Conservation (phyloP, 1,140 invertebrate species). For the Euura saliciscinereae region DNA sequence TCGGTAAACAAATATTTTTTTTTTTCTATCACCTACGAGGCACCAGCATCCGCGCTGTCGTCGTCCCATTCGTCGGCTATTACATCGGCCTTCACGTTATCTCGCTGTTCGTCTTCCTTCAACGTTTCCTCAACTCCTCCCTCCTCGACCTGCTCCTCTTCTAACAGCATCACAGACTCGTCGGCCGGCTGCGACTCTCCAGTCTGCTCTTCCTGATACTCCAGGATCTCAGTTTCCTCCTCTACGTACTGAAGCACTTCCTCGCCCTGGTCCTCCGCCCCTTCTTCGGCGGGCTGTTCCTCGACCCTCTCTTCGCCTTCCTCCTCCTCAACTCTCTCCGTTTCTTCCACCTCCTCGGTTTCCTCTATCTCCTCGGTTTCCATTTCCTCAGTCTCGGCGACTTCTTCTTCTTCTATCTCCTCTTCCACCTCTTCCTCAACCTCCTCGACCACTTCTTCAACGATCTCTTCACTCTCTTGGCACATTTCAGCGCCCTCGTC, state of each 20-base stretch:
- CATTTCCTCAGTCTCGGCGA: conserved; percentile 8
- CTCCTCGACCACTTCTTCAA: conserved; percentile 36
- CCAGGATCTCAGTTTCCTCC: conserved; percentile 56
- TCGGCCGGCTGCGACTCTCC: conserved; percentile 24
- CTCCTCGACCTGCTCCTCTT: conserved; percentile 44
- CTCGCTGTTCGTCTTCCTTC: conserved; percentile 15
- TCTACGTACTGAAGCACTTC: conserved; percentile 55
- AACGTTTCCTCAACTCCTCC: conserved; percentile 28
- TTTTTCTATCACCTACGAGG: conserved; percentile 27
- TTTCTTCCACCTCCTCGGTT: conserved; percentile 39
- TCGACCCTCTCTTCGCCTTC: conserved; percentile 22
- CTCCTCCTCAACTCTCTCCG: conserved; percentile 37
- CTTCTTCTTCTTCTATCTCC: conserved; percentile 24
- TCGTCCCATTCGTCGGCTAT: conserved; percentile 51
- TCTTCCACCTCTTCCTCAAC: conserved; percentile 41
- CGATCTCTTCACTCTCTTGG: conserved; percentile 40
- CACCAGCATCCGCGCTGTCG: conserved; percentile 35
- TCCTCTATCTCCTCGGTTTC: conserved; percentile 21
- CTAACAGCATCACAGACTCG: conserved; percentile 49
- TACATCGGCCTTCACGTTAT: conserved; percentile 21
- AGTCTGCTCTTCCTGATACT: conserved; percentile 47
- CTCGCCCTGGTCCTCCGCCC: conserved; percentile 40
- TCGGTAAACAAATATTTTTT: no score
- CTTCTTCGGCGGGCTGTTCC: conserved; percentile 24
- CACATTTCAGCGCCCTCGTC: conserved; percentile 37